Base-by-base conservation (phyloP, 1,140 invertebrate species). In the Drosophila nasuta region DNA sequence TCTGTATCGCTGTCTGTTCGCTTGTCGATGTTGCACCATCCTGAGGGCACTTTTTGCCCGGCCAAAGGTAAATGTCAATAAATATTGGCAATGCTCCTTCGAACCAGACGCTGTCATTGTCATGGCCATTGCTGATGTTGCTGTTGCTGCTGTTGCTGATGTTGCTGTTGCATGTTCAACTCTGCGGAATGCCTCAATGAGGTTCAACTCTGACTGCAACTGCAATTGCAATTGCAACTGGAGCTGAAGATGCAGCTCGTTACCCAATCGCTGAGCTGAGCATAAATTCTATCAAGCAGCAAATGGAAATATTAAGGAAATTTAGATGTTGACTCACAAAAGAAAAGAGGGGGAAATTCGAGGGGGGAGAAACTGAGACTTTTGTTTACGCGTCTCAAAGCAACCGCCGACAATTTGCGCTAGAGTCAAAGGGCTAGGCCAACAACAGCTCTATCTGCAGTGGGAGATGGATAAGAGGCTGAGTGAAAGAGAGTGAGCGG, bases 241-340 rank as follows among this genome's bases (percentile, higher is more conserved):
- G 41, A 43, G 41, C 15, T 30, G 52, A 66, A 63, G 20, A 25
- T 25, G 20, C 20, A 25, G 20, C 35, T 38, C 35, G 35, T 38
- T 38, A 38, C 35, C 35, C 35, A 10, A 38, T 52, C 52, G 72
- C 56, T 15, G 68, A 70, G 54, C 66, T 62, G 63, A 11, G 67
- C 80, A 88, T 88, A 88, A 88, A 88, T 88, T 88, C 80, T 78
- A 80, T 80, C 79, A 82, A 77, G 69, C 74, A 85, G 79, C 71
- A 87, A 86, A 87, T 86, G 82, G 82, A 88, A 88, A 83, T 87
- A 87, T 87, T 80, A 82, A 80, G 77, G 59, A 87, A 87, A 88
- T 87, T 86, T 86, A 87, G 83, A 77, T 83, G 76, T 78, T 69
- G 49, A 45, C 15, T 54, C 4, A 28, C 38, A 33, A 15, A 62